Conservation (phyloP, 2,797 vertebrate genomes). For the Myoxocephalus aenaeus region DNA sequence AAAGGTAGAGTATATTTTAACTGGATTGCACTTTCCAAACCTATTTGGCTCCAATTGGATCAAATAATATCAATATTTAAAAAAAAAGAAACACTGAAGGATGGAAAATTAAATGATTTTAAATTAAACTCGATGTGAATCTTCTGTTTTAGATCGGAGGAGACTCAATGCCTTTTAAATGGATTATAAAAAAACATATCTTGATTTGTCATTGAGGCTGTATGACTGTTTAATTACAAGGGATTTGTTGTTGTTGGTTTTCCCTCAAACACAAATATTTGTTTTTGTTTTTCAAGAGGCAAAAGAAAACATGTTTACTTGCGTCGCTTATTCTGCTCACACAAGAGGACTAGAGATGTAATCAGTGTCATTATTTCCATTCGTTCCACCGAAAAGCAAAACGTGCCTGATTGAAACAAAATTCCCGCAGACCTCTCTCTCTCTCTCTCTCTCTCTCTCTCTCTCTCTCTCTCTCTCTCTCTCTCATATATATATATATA, state of each 20-base stretch:
- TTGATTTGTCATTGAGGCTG: slow-evolving; percentile 19
- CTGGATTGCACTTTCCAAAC: neutral
- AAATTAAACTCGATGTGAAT: neutral
- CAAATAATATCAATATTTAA: neutral
- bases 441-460: too few species aligned
- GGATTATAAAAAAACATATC: too few species aligned
- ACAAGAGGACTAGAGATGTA: slow-evolving; percentile 16
- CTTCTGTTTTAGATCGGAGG: neutral
- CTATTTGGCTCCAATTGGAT: neutral
- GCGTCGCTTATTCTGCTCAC: slow-evolving; percentile 17
- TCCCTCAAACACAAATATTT: too few species aligned
- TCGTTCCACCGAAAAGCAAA: too few species aligned
- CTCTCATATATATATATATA: too few species aligned
- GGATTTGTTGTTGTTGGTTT: too few species aligned
- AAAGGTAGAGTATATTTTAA: neutral
- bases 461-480: too few species aligned
- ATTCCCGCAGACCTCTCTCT: too few species aligned
- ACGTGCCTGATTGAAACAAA: too few species aligned
- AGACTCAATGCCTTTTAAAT: too few species aligned
- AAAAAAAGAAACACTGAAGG: neutral
- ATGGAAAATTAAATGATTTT: neutral
- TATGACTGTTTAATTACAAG: slow-evolving; percentile 49
- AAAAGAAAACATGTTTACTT: too few species aligned
- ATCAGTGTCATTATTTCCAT: slow-evolving; percentile 34
- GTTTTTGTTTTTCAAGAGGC: neutral